phyloP scores from a whole-genome alignment of 2,797 vertebrate species.

The Peromyscus nudipes region DNA sequence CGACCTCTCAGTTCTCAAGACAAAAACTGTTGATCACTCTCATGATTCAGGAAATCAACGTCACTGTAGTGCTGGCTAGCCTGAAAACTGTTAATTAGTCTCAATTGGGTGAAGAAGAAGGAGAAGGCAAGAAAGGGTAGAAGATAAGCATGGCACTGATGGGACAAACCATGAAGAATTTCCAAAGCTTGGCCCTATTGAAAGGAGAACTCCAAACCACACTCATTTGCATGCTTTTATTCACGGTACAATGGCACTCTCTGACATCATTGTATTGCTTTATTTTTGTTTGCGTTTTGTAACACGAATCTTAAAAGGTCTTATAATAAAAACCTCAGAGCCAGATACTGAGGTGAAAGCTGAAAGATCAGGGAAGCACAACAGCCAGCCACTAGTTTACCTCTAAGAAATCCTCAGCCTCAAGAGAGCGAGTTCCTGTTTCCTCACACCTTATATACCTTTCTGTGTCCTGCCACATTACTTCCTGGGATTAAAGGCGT shows the following conservation, averaged over 20 bases:
- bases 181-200: neutral
- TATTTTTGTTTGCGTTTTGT: neutral
- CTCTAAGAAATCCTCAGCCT: too few relatives aligned
- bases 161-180: neutral
- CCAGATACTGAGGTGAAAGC: too few relatives aligned
- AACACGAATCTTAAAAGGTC: too few relatives aligned
- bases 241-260: neutral
- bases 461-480: too few relatives aligned
- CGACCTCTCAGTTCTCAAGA: neutral
- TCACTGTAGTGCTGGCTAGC: neutral
- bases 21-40: fast-evolving
- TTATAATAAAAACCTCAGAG: too few relatives aligned
- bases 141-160: neutral
- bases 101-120: neutral
- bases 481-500: too few relatives aligned
- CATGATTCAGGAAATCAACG: neutral
- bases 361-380: too few relatives aligned
- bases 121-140: neutral
- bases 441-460: too few relatives aligned
- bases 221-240: neutral
- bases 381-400: too few relatives aligned
- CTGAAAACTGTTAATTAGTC: neutral
- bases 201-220: conserved; percentile 24
- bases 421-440: too few relatives aligned
- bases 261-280: neutral